Percentiles rank a stretch among this genome's conserved stretches.
Conservation (phyloP, 1,140 invertebrate genomes). For the Eciton burchellii region DNA sequence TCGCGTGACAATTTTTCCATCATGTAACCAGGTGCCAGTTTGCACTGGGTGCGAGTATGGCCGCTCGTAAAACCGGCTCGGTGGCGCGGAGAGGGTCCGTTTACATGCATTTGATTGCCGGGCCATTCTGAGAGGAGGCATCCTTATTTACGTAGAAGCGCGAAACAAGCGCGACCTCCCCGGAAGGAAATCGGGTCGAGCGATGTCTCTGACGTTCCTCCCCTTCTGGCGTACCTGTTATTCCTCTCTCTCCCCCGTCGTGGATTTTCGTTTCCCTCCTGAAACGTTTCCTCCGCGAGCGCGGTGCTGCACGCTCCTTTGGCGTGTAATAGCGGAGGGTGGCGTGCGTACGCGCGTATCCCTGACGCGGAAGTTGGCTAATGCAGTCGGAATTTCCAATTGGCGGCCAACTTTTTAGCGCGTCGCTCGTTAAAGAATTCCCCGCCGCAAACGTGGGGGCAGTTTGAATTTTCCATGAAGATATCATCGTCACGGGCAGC, state of each 20-base stretch:
- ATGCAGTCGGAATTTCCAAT: conserved; percentile 57
- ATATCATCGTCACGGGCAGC: conserved; percentile 42
- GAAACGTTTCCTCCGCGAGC: conserved; percentile 55
- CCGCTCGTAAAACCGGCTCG: conserved; percentile 29
- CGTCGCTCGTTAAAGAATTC: conserved; percentile 59
- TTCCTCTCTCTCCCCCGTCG: neutral
- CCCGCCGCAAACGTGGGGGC: conserved; percentile 49
- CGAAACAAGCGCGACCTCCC: conserved; percentile 56
- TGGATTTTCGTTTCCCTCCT: neutral
- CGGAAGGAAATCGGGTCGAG: conserved; percentile 69
- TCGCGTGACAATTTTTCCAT: conserved; percentile 21
- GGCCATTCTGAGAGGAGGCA: conserved; percentile 61
- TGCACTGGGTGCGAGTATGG: conserved; percentile 1
- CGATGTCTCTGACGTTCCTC: conserved; percentile 59
- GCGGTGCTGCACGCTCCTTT: conserved; percentile 24
- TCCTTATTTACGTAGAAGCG: conserved; percentile 55
- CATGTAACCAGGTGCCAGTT: conserved; percentile 11
- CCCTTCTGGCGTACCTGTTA: neutral
- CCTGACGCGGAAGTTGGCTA: conserved; percentile 62
- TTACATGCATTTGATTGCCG: conserved; percentile 72
- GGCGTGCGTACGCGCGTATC: conserved; percentile 9
- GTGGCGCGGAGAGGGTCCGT: conserved; percentile 56
- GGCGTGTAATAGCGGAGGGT: conserved; percentile 59
- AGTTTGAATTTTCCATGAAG: conserved; percentile 62
- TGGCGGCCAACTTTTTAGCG: conserved; percentile 47